phyloP scores from a whole-genome alignment of 2,113 vertebrate genomes.

The Eurypyga helias region DNA sequence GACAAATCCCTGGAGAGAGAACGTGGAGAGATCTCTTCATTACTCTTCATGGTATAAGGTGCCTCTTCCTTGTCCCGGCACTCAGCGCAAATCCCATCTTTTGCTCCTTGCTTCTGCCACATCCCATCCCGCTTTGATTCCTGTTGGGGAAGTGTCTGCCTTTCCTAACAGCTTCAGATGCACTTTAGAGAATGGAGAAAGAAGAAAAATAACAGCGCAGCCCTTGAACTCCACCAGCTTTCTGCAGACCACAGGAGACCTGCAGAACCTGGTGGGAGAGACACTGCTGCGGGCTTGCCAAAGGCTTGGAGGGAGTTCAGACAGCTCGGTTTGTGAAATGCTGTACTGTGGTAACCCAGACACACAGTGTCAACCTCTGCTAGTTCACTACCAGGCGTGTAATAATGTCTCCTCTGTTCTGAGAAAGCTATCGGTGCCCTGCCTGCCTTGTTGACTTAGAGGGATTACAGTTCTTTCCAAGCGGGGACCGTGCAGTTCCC shows the following conservation, averaged over 20 bases:
- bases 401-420: conserved; percentile 15
- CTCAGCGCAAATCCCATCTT: background rate
- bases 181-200: background rate
- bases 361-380: background rate
- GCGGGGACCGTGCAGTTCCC: background rate
- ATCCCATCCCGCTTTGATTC: background rate
- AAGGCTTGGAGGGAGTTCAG: background rate
- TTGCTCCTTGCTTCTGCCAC: background rate
- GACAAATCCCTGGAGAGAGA: background rate
- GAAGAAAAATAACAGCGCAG: background rate
- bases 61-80: background rate
- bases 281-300: background rate
- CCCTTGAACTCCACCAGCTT: background rate
- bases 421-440: conserved; percentile 9
- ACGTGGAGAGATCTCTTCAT: background rate
- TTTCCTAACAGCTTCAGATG: background rate
- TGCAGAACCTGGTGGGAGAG: background rate
- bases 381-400: background rate
- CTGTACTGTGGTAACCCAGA: background rate
- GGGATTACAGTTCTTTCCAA: conserved; percentile 28
- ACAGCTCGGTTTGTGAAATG: background rate
- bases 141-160: background rate
- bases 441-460: conserved; percentile 35
- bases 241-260: background rate
- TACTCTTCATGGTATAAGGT: background rate